phyloP scores from a whole-genome alignment of 2,113 vertebrate species.

The Microcebus ravelobensis region DNA sequence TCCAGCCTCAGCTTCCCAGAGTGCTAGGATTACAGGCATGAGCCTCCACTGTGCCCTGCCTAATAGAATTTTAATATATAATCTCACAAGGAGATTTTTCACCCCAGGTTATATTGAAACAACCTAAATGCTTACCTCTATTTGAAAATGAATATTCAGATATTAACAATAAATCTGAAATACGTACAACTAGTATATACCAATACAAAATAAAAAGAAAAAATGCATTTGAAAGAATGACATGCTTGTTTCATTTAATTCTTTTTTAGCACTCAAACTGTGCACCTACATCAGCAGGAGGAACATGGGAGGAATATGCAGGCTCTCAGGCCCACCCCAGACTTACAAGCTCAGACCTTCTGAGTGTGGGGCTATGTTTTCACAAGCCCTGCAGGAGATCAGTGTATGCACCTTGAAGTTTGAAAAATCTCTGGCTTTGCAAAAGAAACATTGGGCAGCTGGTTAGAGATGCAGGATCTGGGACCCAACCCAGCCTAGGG shows the following conservation, averaged over 20 bases:
- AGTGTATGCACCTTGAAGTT: background rate
- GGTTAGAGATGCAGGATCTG: too few relatives aligned
- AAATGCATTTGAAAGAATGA: background rate
- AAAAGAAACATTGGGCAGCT: background rate
- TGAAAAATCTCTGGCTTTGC: background rate
- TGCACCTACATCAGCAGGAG: background rate
- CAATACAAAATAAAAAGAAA: background rate
- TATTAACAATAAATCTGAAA: background rate
- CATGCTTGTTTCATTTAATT: background rate
- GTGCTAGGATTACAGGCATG: too few relatives aligned
- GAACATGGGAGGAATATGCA: background rate
- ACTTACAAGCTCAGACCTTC: background rate
- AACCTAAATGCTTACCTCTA: background rate
- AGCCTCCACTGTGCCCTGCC: too few relatives aligned
- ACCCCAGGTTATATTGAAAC: background rate
- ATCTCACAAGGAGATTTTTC: background rate
- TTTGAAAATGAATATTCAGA: constrained; percentile 19
- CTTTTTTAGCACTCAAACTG: background rate
- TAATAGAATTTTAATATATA: background rate
- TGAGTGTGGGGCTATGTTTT: background rate
- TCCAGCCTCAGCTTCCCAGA: too few relatives aligned
- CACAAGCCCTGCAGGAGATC: background rate
- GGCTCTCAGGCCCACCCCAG: background rate
- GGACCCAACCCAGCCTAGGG: background rate
- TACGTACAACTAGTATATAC: background rate